phyloP scores from a whole-genome alignment of 2,888 invertebrate genomes.

The Drymonia ruficornis region DNA sequence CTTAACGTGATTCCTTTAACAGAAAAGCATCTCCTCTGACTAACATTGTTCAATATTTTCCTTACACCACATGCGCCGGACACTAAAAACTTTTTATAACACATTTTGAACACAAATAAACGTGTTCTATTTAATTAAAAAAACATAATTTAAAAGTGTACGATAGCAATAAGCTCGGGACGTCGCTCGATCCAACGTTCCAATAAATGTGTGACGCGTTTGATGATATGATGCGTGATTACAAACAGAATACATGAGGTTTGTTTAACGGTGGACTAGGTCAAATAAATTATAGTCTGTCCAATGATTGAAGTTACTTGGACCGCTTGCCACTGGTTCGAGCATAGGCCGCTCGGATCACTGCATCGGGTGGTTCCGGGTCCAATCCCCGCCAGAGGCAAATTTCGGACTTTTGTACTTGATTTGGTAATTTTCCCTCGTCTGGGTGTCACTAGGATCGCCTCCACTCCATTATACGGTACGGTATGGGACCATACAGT shows the following conservation, averaged over 20 bases:
- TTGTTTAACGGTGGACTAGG: constrained; percentile 2
- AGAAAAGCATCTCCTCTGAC: constrained; percentile 54
- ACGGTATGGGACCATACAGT: no score
- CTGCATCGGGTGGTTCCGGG: no score
- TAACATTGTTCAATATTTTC: constrained; percentile 31
- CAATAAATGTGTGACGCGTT: constrained; percentile 47
- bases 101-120: constrained; percentile 50
- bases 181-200: constrained; percentile 39
- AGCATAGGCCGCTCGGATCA: no score
- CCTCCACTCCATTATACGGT: no score
- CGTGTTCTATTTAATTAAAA: no score
- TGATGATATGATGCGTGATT: constrained; percentile 50
- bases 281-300: no score
- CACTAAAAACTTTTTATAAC: constrained; percentile 55
- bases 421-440: no score
- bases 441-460: no score
- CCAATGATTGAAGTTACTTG: no score
- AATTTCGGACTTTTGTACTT: no score
- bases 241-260: constrained; percentile 34
- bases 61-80: constrained; percentile 45
- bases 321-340: no score
- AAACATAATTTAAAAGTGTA: constrained; percentile 15
- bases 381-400: no score
- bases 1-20: constrained; percentile 51
- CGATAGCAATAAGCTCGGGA: constrained; percentile 42